A percentile compares a stretch with the other conserved stretches of the same genome.
phyloP scores from a whole-genome alignment of 2,888 invertebrate genomes.

The Spilosoma lubricipeda region DNA sequence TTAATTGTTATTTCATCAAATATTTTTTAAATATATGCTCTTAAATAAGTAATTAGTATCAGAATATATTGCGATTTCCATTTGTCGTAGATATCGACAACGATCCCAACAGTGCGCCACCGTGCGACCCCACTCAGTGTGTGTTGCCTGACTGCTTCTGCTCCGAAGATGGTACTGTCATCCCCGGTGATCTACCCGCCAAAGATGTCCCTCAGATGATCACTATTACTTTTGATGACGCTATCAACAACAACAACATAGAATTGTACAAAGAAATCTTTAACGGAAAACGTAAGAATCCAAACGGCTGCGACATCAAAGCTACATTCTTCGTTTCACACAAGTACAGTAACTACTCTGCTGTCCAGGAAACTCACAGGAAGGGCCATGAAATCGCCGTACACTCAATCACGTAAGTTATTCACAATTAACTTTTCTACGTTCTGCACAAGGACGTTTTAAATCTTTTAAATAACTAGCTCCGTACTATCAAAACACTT shows the following conservation, averaged over 20 bases:
- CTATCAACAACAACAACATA: constrained; percentile 98
- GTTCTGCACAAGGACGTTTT: not conserved
- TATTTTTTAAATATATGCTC: not conserved
- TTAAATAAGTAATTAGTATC: not conserved
- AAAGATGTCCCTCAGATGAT: constrained; percentile 97
- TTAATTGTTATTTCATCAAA: not conserved
- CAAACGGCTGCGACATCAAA: constrained; percentile 97
- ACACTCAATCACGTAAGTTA: constrained; percentile 95
- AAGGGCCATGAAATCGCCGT: constrained; percentile 97
- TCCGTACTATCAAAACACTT: not conserved
- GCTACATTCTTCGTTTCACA: constrained; percentile 97
- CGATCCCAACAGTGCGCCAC: constrained; percentile 96
- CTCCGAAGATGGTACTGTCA: constrained; percentile 95
- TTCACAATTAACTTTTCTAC: constrained; percentile 14
- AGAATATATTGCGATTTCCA: constrained; percentile 23
- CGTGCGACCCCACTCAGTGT: constrained; percentile 94
- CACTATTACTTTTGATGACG: constrained; percentile 97
- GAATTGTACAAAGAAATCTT: constrained; percentile 97
- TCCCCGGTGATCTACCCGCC: constrained; percentile 93
- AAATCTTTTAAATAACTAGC: not conserved
- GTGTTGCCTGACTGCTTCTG: constrained; percentile 97
- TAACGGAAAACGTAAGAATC: constrained; percentile 95
- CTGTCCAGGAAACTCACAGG: constrained; percentile 95
- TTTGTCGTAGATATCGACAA: constrained; percentile 93
- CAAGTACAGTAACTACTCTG: constrained; percentile 97